phyloP scores from a whole-genome alignment of 1,140 invertebrate genomes.

The Vanessa tameamea region DNA sequence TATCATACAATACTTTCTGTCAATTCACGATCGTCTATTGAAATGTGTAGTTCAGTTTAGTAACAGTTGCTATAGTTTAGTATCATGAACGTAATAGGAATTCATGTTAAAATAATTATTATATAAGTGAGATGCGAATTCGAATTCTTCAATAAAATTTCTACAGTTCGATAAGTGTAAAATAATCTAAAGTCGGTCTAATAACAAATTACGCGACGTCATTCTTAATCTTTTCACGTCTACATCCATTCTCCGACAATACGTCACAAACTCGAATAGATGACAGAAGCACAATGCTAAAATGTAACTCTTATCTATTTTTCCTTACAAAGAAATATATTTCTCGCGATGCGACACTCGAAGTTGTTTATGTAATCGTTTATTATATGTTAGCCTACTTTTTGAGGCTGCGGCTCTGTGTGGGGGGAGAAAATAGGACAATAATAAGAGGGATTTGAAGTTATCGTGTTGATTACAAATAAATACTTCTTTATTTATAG shows the following conservation, averaged over 20 bases:
- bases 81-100: too few relatives aligned
- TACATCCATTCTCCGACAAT: constrained; percentile 31
- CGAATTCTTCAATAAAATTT: too few relatives aligned
- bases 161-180: background rate
- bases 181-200: constrained; percentile 12
- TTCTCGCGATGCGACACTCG: constrained; percentile 46
- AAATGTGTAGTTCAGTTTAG: too few relatives aligned
- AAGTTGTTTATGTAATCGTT: constrained; percentile 57
- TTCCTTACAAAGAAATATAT: constrained; percentile 52
- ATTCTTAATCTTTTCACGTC: constrained; percentile 42
- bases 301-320: constrained; percentile 53
- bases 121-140: too few relatives aligned
- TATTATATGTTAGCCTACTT: constrained; percentile 50
- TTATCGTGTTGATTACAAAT: constrained; percentile 7
- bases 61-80: too few relatives aligned
- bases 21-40: too few relatives aligned
- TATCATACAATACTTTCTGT: too few relatives aligned
- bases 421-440: constrained; percentile 36
- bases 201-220: constrained; percentile 19
- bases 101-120: too few relatives aligned
- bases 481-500: background rate
- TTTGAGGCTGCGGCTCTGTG: constrained; percentile 45
- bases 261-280: constrained; percentile 40
- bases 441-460: constrained; percentile 32
- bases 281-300: constrained; percentile 46